A percentile compares a stretch with the other conserved stretches of the same genome.
phyloP scores from a whole-genome alignment of 92 coral and sea anemone genomes.

The Porites divaricata region DNA sequence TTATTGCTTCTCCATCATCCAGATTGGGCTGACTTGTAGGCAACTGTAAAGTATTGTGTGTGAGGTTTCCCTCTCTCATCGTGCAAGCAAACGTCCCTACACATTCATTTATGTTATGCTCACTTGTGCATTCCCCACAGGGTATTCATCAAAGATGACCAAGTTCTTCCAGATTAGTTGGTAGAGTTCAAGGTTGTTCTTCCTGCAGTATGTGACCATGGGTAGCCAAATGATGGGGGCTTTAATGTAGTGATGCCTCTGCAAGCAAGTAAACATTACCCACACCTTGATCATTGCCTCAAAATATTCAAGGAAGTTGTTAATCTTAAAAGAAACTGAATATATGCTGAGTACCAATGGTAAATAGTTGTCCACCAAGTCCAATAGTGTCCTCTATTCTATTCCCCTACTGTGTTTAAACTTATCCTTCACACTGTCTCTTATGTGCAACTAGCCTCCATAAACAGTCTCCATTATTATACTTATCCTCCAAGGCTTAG shows the following conservation, averaged over 20 bases:
- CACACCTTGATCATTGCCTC: constrained; percentile 37
- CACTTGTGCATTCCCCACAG: neutral
- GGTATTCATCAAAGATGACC: neutral
- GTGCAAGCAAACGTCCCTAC: too few relatives aligned
- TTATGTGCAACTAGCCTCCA: neutral
- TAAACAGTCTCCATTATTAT: neutral
- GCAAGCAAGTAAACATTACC: constrained; percentile 39
- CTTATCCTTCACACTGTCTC: too few relatives aligned
- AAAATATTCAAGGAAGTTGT: constrained; percentile 42
- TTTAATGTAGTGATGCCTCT: constrained; percentile 46
- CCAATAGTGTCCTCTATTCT: too few relatives aligned
- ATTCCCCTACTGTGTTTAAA: too few relatives aligned
- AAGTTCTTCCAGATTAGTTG: neutral
- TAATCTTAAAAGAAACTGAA: constrained; percentile 32
- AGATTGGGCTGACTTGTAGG: too few relatives aligned
- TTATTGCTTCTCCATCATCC: too few relatives aligned
- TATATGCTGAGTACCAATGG: neutral
- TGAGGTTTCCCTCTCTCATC: too few relatives aligned
- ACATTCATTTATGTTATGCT: too few relatives aligned
- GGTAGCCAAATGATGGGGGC: constrained; percentile 19
- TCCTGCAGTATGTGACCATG: constrained; percentile 29
- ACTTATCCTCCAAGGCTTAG: too few relatives aligned
- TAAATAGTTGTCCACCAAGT: too few relatives aligned
- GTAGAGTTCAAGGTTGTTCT: constrained; percentile 9
- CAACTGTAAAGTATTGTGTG: too few relatives aligned